Percentiles rank a stretch among this genome's conserved stretches.
phyloP scores from a whole-genome alignment of 1,140 invertebrate genomes.

The Eufriesea mexicana region DNA sequence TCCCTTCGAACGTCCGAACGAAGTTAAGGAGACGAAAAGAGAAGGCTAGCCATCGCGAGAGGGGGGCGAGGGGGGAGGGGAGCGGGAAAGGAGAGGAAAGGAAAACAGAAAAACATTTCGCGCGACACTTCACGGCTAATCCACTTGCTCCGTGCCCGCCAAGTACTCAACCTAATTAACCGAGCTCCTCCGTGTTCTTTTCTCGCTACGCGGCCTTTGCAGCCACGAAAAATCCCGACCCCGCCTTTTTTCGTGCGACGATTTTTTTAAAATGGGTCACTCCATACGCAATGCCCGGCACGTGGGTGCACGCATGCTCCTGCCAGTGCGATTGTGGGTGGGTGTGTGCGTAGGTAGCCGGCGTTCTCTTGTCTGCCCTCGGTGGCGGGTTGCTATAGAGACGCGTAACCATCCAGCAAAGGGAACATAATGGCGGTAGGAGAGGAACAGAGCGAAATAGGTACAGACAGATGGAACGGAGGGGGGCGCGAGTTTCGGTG shows the following conservation, averaged over 20 bases:
- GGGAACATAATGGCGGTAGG: slow-evolving; percentile 66
- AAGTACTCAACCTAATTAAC: slow-evolving; percentile 51
- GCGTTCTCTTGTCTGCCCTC: slow-evolving; percentile 62
- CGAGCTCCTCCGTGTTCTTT: slow-evolving; percentile 12
- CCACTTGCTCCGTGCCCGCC: slow-evolving; percentile 34
- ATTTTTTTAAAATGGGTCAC: slow-evolving; percentile 59
- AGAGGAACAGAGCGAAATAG: slow-evolving; percentile 45
- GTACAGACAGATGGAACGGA: slow-evolving; percentile 2
- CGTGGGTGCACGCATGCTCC: slow-evolving; percentile 55
- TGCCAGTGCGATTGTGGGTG: slow-evolving; percentile 3
- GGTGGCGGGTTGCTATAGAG: slow-evolving; percentile 74
- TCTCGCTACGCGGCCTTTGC: background rate
- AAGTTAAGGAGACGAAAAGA: slow-evolving; percentile 18
- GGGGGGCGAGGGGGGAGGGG: background rate
- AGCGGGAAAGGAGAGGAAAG: no score
- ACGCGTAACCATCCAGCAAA: slow-evolving; percentile 66
- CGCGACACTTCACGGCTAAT: slow-evolving; percentile 38
- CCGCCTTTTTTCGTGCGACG: slow-evolving; percentile 6
- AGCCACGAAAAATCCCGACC: slow-evolving; percentile 9
- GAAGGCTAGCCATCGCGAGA: background rate
- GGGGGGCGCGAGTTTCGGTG: slow-evolving; percentile 30
- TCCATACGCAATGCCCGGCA: slow-evolving; percentile 32
- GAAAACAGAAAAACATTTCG: slow-evolving; percentile 21
- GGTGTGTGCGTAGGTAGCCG: slow-evolving; percentile 39
- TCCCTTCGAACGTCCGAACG: background rate